A percentile compares a stretch with the other conserved stretches of the same genome.
Evolutionary conservation across 2,888 invertebrate genomes (phyloP).

Genomic region (Bellardia pandia): DNA sequence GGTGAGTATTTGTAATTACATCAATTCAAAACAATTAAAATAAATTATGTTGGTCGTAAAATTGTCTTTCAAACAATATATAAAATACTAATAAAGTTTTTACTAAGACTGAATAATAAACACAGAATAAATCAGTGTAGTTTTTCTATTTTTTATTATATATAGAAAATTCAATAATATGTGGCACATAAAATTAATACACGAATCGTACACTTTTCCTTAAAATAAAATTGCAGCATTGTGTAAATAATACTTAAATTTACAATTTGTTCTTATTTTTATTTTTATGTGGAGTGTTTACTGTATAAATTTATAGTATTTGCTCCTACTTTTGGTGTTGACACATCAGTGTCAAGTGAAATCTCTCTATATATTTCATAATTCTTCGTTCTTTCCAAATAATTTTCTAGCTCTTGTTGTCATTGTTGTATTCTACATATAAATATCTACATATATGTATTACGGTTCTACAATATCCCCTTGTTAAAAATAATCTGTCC

Average conservation of each 20-base stretch:
- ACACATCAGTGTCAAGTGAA: slow-evolving; percentile 70
- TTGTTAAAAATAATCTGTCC: slow-evolving; percentile 69
- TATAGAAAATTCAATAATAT: too few species aligned
- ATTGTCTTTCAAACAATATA: too few species aligned
- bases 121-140: too few species aligned
- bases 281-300: neutral
- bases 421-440: slow-evolving; percentile 20
- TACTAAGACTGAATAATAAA: too few species aligned
- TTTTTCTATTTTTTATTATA: too few species aligned
- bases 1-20: too few species aligned
- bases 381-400: neutral
- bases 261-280: neutral
- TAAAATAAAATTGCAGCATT: too few species aligned
- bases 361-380: slow-evolving; percentile 47
- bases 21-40: too few species aligned
- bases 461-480: slow-evolving; percentile 45
- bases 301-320: neutral
- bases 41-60: too few species aligned
- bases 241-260: neutral
- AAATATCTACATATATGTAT: slow-evolving; percentile 16
- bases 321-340: slow-evolving; percentile 46
- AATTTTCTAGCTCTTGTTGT: slow-evolving; percentile 4
- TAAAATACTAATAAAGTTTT: too few species aligned
- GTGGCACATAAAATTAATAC: too few species aligned
- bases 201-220: too few species aligned